Base-by-base conservation (phyloP, 1,140 invertebrate species). In the Diploscapter pachys region DNA sequence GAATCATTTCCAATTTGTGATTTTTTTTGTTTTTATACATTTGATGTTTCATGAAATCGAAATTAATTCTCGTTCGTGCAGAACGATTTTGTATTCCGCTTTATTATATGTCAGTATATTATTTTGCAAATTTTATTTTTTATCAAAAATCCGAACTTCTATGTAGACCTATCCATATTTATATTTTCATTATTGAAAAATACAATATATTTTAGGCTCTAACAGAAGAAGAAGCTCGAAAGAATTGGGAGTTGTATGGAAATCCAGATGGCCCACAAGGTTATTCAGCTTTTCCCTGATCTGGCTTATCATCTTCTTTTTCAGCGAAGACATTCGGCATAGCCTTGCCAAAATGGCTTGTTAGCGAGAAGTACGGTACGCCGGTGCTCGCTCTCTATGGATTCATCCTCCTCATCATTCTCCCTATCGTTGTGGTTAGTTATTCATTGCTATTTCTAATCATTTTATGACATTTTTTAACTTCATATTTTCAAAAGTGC, bases 231-330 rank as follows among this genome's bases (percentile, higher is more conserved):
- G 94, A 96, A 87, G 92, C 96, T 5, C 90, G 93, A 80, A 92
- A 92, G 86, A 99, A 99, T 88, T 99, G 95, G 93, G 93, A 98
- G 85, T 93, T 95, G 86, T 97, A 98, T 90, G 97, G 97, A 56
- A 98, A 99, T 89, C 96, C 96, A 9, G 96, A 99, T 90, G 97
- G 97, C 4, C 97, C 97, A 53, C 95, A 94, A 89, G 31, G 31
- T 31, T 31, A 31, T 31, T 31, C 31, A 0, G 31, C 1, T 31
- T 31, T 31, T 31, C 31, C 31, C 31, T 31, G 31, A 31, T 31
- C 31, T 31, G 31, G 31, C 31, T 31, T 31, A 31, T 31, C 31
- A 31, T 31, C 31, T 31, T 31, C 31, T 31, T 31, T 31, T 31
- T 31, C 31, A 31, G 95, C 94, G 48, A 98, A 95, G 90, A 94